Evolutionary conservation across 2,113 vertebrate genomes (phyloP).

Genomic region (Mirounga angustirostris): DNA sequence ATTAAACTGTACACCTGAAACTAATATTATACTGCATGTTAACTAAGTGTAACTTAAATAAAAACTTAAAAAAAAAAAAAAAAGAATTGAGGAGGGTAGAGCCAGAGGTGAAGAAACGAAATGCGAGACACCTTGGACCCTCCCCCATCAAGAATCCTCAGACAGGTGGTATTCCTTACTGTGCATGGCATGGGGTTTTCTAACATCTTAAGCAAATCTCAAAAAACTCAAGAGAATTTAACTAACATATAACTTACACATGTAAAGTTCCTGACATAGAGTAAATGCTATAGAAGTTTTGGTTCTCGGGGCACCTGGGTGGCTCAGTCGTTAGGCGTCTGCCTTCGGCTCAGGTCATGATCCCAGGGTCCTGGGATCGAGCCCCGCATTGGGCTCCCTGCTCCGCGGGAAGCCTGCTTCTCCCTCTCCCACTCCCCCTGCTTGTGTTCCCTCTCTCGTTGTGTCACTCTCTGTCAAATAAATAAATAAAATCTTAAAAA

Average conservation of each 20-base stretch:
- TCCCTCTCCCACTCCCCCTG: too few relatives aligned
- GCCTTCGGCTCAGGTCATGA: too few relatives aligned
- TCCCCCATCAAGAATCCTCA: neutral
- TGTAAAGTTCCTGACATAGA: neutral
- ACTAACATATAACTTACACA: neutral
- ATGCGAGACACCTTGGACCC: rapidly evolving
- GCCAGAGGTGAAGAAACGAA: neutral
- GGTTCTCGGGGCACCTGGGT: neutral
- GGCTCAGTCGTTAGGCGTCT: too few relatives aligned
- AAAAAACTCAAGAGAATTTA: neutral
- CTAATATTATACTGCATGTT: neutral
- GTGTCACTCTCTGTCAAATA: too few relatives aligned
- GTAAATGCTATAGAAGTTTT: neutral
- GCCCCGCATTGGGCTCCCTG: too few relatives aligned
- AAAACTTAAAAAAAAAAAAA: neutral
- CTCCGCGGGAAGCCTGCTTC: too few relatives aligned
- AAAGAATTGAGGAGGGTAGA: neutral
- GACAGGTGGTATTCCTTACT: neutral
- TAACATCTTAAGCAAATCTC: neutral
- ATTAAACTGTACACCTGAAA: neutral
- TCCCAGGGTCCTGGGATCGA: too few relatives aligned
- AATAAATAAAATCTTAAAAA: too few relatives aligned
- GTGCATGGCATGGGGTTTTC: neutral
- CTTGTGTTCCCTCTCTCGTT: too few relatives aligned
- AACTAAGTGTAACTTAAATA: neutral